These are phyloP conservation scores for Boleophthalmus pectinirostris DNA, from an alignment of 2,113 vertebrate genomes.

Conservation along the genomic window DNA sequence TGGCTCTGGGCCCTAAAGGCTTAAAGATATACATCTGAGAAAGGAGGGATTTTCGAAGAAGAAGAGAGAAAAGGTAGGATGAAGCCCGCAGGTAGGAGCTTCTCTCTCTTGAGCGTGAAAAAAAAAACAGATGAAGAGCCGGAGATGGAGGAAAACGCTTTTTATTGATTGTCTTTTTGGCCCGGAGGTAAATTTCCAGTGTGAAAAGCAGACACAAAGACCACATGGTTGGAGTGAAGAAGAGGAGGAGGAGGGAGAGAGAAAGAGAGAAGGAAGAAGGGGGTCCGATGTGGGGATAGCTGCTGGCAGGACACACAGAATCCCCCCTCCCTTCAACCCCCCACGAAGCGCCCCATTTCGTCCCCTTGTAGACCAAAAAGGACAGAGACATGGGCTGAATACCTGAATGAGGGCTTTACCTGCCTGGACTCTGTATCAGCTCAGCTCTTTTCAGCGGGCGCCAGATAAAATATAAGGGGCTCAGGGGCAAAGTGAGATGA, in stretches of 20 bases:
- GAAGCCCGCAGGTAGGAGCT: conserved; percentile 34
- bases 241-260: neutral
- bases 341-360: neutral
- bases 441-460: neutral
- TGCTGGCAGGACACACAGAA: conserved; percentile 34
- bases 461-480: neutral
- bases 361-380: neutral
- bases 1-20: conserved; percentile 41
- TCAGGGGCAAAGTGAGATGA: conserved; percentile 10
- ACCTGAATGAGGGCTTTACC: neutral
- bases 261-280: neutral
- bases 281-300: conserved; percentile 35
- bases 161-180: conserved; percentile 55
- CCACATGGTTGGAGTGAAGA: conserved; percentile 14
- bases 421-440: neutral
- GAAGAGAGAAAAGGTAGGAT: conserved; percentile 25
- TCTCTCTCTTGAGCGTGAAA: conserved; percentile 22
- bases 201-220: conserved; percentile 45
- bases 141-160: conserved; percentile 41
- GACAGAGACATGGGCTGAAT: neutral
- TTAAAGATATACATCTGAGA: conserved; percentile 30
- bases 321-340: conserved; percentile 14
- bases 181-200: conserved; percentile 37
- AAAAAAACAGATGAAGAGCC: conserved; percentile 16
- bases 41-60: conserved; percentile 31